Evolutionary conservation across 2,797 vertebrate species (phyloP), one percentile per base, ranked within the genome.

Genomic region (Pseudochirops cupreus): DNA sequence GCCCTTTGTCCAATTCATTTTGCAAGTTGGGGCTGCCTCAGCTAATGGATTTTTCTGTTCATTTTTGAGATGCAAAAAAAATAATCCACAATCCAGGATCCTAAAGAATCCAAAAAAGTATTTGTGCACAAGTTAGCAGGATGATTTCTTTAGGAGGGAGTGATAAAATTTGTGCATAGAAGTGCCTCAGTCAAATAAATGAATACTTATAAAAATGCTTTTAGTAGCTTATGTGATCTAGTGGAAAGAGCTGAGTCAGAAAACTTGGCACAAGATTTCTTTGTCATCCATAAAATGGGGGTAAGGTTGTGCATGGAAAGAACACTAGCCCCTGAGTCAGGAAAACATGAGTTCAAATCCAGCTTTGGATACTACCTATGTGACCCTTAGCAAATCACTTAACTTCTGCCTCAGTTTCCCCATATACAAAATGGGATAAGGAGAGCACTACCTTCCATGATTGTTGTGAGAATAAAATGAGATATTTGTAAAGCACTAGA

Each of bases 1-100:
- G 91, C 94, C 91, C 92, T 92, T 97, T 96, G 24, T 89, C 91
- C 92, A 91, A 16, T 29, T 46, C 57, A 39, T 91, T n/a, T 53
- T 54, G 94, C 96, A 95, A 57, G 58, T 0, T 93, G 91, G 13
- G 93, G 93, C 96, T 55, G 59, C 91, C 59, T 56, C 26, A 0
- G n/a, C 2, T 52, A 50, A 53, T 91, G 56, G 33, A 57, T 56
- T 11, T 2, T 28, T 50, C 28, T 74, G 53, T 0, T 3, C 57
- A 92, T 46, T 13, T 5, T 92, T 56, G 3, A 0, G 89, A 13
- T 12, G 0, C 26, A 29, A 50, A 54, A 57, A 91, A 4, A 2
- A 18, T 5, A 82, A 28, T 12, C 39, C 62, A 54, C 16, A 6
- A 26, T 39, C 29, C 0, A 0, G 33, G 93, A 74, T 57, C 39